Conservation (phyloP, 2,113 vertebrate genomes). For the Rhinolophus ferrumequinum region DNA sequence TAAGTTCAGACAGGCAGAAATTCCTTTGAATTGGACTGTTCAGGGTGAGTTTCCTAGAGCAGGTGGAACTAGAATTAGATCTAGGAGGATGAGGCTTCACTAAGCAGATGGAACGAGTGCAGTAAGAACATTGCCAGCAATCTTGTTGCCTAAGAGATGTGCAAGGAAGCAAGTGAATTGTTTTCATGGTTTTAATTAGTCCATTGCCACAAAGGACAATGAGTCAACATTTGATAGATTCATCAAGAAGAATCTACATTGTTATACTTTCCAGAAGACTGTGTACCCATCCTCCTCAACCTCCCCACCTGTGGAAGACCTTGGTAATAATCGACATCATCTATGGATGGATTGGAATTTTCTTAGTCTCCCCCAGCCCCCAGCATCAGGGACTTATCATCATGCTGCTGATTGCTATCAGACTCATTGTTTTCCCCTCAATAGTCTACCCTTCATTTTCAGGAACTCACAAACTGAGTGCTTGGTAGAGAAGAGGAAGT, state of each 20-base stretch:
- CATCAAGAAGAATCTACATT: background rate
- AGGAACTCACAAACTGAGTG: background rate
- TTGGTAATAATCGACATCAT: background rate
- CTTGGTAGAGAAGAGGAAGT: background rate
- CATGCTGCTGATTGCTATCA: background rate
- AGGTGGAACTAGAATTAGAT: background rate
- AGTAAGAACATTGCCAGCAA: background rate
- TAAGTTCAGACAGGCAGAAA: background rate
- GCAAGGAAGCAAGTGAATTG: background rate
- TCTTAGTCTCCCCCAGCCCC: background rate
- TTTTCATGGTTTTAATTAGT: background rate
- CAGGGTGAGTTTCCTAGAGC: background rate
- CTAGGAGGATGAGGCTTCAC: background rate
- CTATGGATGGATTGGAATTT: background rate
- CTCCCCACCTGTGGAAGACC: background rate
- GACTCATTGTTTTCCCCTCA: background rate
- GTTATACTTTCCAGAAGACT: background rate
- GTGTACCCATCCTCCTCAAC: background rate
- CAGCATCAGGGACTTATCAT: background rate
- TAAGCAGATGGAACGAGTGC: background rate
- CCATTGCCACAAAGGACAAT: background rate
- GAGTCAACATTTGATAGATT: background rate
- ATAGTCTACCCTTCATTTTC: background rate
- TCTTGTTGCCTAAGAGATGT: background rate
- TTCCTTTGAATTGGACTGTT: background rate